Conservation (phyloP, 1,140 invertebrate species). For the Hycleus phaleratus region DNA sequence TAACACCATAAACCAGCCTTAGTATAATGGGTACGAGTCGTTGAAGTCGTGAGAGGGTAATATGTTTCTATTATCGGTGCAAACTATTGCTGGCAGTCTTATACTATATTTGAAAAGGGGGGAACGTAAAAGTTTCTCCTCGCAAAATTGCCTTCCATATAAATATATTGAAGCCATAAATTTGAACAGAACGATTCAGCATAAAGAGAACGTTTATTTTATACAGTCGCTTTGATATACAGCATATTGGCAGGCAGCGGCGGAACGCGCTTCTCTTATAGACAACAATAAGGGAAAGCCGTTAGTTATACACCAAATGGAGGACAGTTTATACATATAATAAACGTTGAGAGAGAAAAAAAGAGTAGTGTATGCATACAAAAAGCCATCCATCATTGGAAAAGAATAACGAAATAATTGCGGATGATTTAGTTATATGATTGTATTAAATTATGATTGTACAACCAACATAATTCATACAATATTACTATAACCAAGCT, state of each 20-base stretch:
- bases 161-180: conserved; percentile 42
- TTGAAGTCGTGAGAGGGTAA: conserved; percentile 41
- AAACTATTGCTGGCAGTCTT: conserved; percentile 31
- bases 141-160: conserved; percentile 42
- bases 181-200: conserved; percentile 35
- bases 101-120: background rate
- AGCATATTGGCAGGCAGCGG: conserved; percentile 28
- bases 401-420: conserved; percentile 25
- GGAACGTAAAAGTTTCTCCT: conserved; percentile 23
- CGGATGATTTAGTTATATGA: conserved; percentile 22
- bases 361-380: background rate
- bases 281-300: background rate
- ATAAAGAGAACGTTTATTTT: conserved; percentile 39
- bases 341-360: background rate
- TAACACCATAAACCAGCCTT: conserved; percentile 43
- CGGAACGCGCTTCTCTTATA: background rate
- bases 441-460: conserved; percentile 24
- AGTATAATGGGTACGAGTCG: conserved; percentile 40
- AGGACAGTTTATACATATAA: no score
- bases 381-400: conserved; percentile 14
- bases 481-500: background rate
- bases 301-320: no score
- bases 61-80: conserved; percentile 42
- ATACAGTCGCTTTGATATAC: conserved; percentile 37
- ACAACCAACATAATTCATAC: conserved; percentile 16